Evolutionary conservation across 1,140 invertebrate species (phyloP).

Genomic region (Brachionus angularis): DNA sequence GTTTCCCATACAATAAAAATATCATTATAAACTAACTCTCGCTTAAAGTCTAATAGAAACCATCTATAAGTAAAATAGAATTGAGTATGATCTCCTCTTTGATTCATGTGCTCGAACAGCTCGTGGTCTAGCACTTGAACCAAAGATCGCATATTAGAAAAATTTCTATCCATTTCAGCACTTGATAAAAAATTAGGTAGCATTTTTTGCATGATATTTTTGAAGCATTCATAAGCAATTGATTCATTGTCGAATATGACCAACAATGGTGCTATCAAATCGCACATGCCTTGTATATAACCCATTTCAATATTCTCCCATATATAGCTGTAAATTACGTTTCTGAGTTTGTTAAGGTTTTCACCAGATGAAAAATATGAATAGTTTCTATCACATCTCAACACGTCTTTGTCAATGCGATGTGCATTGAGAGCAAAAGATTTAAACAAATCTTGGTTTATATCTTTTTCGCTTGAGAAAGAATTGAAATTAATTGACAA

Average conservation of each 20-base stretch:
- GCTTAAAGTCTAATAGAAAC: slow-evolving; percentile 44
- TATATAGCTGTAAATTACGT: slow-evolving; percentile 91
- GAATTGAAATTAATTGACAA: neutral
- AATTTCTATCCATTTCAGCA: slow-evolving; percentile 15
- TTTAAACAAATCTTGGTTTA: slow-evolving; percentile 57
- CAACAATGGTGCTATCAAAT: slow-evolving; percentile 82
- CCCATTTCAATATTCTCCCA: slow-evolving; percentile 88
- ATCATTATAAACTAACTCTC: slow-evolving; percentile 37
- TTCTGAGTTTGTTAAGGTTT: slow-evolving; percentile 86
- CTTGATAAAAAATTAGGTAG: slow-evolving; percentile 14
- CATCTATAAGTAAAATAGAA: slow-evolving; percentile 43
- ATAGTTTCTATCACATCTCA: slow-evolving; percentile 86
- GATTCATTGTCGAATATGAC: slow-evolving; percentile 77
- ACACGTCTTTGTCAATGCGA: slow-evolving; percentile 91
- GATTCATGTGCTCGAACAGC: slow-evolving; percentile 28
- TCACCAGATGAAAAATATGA: slow-evolving; percentile 75
- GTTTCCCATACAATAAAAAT: slow-evolving; percentile 40
- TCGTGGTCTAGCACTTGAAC: slow-evolving; percentile 32
- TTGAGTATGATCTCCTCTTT: slow-evolving; percentile 19
- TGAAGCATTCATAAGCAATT: slow-evolving; percentile 27
- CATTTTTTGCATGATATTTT: slow-evolving; percentile 29
- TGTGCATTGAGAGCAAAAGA: slow-evolving; percentile 83
- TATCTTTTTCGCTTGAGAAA: neutral
- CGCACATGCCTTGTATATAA: slow-evolving; percentile 78
- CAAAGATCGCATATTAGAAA: slow-evolving; percentile 9